Evolutionary conservation across 2,797 vertebrate genomes (phyloP).

Genomic region (Leptoclinus maculatus): DNA sequence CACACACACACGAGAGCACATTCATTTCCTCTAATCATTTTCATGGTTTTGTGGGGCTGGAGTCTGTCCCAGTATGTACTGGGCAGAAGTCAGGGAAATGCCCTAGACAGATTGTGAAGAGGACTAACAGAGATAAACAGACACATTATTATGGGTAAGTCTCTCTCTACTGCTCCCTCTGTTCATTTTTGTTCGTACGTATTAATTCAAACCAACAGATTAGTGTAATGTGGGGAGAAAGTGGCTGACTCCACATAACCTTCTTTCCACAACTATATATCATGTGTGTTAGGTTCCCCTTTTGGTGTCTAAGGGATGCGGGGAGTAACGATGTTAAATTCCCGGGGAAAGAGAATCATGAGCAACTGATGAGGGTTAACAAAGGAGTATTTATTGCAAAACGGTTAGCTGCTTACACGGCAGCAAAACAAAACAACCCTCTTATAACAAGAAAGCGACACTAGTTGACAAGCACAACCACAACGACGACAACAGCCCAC

Average conservation of each 20-base stretch:
- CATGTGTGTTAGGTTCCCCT: too few species aligned
- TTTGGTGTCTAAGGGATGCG: too few species aligned
- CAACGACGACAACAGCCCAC: too few species aligned
- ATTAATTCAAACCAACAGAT: not conserved
- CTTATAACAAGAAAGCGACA: too few species aligned
- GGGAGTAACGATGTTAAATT: too few species aligned
- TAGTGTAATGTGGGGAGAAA: not conserved
- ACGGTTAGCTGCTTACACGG: too few species aligned
- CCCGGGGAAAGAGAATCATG: too few species aligned
- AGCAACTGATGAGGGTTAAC: too few species aligned
- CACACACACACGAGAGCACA: constrained; percentile 3
- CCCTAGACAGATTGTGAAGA: constrained; percentile 37
- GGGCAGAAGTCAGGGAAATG: constrained; percentile 43
- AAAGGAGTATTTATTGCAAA: too few species aligned
- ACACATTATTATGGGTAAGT: constrained; percentile 11
- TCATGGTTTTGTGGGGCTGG: constrained; percentile 34
- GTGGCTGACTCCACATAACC: not conserved
- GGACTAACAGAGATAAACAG: constrained; percentile 53
- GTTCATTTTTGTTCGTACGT: not conserved
- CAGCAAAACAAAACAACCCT: too few species aligned
- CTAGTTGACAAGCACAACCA: too few species aligned
- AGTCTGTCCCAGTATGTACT: constrained; percentile 43
- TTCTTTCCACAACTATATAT: not conserved
- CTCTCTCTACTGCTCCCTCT: not conserved
- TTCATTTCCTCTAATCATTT: constrained; percentile 48